Base-by-base conservation (phyloP, 2,888 invertebrate genomes). In the Drosophila paramelanica region DNA sequence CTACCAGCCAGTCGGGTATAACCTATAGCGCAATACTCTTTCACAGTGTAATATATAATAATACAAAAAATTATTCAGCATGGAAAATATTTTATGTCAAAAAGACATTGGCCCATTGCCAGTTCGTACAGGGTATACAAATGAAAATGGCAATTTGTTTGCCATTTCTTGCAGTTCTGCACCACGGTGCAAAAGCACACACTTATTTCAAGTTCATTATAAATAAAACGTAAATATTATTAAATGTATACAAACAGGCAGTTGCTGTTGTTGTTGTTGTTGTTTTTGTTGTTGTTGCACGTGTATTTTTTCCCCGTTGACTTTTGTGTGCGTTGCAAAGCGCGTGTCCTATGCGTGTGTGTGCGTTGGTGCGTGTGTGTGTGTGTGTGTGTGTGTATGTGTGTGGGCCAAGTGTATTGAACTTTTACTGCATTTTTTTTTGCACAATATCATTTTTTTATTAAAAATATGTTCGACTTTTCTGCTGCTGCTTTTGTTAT, bases 221-320 rank as follows among this genome's bases (percentile, higher is more conserved):
- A 77, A 87, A 89, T 65, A 83, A 86, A 84, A 89, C 89, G 89
- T 84, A 86, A 84, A 84, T 89, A 84, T 84, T 83, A 87, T 83
- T 89, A 80, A 89, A 83, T 84, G 80, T 80, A 77, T 83, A 80
- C 72, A 83, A 79, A 74, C 83, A 67, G 50, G 27, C 50, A 64
- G 47, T 36, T 67, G 56, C 55, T 60, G 39, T 38, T 39, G 41
- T n/a, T 45, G 27, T 50, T 41, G 23, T 38, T 51, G 39, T 42
- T 53, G n/a, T 38, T 53, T n/a, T 33, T 61, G 46, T 45, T 64
- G 60, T 67, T 62, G 33, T 60, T 76, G 68, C 65, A 61, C 61
- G 56, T 73, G 71, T 69, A 46, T 68, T 51, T 33, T 33, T 41
- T 20, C 67, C 36, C 20, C 11, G 49, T 62, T 42, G 33, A 49